Conservation (phyloP, 2,888 invertebrate species). For the Eilema sororculum region DNA sequence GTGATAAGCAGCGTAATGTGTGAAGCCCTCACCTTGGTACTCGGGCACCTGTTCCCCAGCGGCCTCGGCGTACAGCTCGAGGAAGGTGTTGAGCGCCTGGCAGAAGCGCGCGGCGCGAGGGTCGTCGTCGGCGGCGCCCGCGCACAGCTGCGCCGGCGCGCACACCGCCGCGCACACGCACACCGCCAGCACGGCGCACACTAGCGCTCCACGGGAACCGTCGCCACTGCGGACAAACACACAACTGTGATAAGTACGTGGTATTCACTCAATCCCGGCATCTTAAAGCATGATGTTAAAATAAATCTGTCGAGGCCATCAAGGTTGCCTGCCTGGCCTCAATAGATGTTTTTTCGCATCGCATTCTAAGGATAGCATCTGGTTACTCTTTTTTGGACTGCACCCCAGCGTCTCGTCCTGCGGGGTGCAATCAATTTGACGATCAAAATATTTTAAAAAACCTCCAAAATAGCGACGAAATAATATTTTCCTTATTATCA, state of each 20-base stretch:
- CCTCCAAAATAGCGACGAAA: too few species aligned
- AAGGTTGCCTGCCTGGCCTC: too few species aligned
- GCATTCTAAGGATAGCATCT: too few species aligned
- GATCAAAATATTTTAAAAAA: too few species aligned
- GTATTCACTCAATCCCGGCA: too few species aligned
- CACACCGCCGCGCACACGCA: slow-evolving; percentile 66
- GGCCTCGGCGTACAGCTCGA: slow-evolving; percentile 89
- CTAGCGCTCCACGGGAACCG: slow-evolving; percentile 66
- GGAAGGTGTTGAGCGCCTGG: slow-evolving; percentile 89
- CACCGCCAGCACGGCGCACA: slow-evolving; percentile 65
- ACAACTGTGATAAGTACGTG: not conserved
- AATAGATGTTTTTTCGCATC: too few species aligned
- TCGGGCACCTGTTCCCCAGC: slow-evolving; percentile 86
- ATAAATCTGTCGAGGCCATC: too few species aligned
- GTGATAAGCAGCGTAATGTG: not conserved
- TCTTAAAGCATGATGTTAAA: too few species aligned
- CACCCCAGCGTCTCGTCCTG: too few species aligned
- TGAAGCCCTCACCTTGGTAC: slow-evolving; percentile 72
- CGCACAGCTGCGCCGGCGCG: slow-evolving; percentile 86
- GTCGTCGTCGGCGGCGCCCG: slow-evolving; percentile 88
- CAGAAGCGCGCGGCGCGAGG: slow-evolving; percentile 89
- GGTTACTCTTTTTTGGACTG: too few species aligned
- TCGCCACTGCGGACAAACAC: slow-evolving; percentile 59
- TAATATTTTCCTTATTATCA: too few species aligned
- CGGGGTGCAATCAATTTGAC: too few species aligned